Evolutionary conservation across 92 coral and sea anemone species (phyloP).

Genomic region (Isaurus tuberculatus): DNA sequence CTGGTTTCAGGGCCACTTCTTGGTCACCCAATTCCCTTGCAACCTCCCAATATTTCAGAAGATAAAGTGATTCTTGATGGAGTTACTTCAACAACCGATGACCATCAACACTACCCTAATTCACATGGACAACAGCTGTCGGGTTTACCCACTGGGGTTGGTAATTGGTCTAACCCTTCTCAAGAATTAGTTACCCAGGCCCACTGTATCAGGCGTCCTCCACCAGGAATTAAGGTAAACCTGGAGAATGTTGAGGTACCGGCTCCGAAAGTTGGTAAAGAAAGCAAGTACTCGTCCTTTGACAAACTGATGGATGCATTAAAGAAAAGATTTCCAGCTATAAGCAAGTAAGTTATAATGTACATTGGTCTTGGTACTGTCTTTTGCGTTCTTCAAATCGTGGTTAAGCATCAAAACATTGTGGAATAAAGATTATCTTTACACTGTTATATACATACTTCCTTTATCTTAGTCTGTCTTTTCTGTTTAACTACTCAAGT

Average conservation of each 20-base stretch:
- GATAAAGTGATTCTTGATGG: neutral
- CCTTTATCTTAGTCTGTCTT: no score
- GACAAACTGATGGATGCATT: conserved; percentile 81
- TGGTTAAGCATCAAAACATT: no score
- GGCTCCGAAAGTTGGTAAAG: conserved; percentile 11
- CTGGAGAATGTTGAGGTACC: conserved; percentile 36
- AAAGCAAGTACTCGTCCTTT: conserved; percentile 65
- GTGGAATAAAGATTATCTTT: no score
- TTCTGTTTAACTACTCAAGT: no score
- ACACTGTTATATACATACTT: no score
- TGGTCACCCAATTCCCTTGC: neutral
- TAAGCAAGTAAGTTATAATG: conserved; percentile 58
- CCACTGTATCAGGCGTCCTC: conserved; percentile 31
- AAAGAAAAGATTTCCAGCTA: conserved; percentile 67
- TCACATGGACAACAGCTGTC: neutral
- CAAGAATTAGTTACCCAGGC: neutral
- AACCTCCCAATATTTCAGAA: neutral
- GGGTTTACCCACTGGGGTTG: neutral
- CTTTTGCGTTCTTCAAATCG: no score
- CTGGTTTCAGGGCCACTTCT: conserved; percentile 4
- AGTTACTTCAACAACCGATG: neutral
- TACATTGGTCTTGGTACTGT: neutral
- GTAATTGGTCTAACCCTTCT: neutral
- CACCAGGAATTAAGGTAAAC: conserved; percentile 60
- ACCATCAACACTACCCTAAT: neutral